Percentiles rank a stretch among this genome's conserved stretches.
These are phyloP conservation scores for Tarsius wallacei DNA, from an alignment of 2,797 vertebrate genomes.

Conservation along the genomic window DNA sequence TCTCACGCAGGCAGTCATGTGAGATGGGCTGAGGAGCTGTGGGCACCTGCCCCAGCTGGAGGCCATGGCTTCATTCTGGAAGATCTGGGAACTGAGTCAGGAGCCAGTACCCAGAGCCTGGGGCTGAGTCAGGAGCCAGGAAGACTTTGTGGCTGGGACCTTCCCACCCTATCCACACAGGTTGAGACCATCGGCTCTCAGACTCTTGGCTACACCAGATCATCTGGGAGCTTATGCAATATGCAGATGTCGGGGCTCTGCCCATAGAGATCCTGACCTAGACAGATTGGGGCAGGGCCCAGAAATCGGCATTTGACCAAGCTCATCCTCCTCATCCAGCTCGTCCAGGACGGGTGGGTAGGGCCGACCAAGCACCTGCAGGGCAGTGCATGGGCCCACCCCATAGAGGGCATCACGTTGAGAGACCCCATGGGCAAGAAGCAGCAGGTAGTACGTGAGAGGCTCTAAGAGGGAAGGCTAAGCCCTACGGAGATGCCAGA, in stretches of 20 bases:
- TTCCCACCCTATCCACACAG: rapidly evolving
- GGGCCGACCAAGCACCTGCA: no score
- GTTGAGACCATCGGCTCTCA: not conserved
- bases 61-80: no score
- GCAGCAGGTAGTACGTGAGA: not conserved
- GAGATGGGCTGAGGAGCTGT: no score
- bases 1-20: no score
- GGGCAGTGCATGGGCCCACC: no score
- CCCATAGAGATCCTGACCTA: not conserved
- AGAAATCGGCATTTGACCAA: not conserved
- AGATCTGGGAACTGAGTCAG: no score
- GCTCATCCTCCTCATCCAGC: no score
- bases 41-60: not conserved
- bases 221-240: not conserved
- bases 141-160: rapidly evolving
- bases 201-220: no score
- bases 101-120: rapidly evolving
- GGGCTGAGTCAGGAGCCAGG: no score
- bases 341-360: no score
- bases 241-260: not conserved
- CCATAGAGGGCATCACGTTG: rapidly evolving
- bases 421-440: not conserved
- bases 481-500: not conserved
- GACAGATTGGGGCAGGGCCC: not conserved
- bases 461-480: not conserved